Evolutionary conservation across 1,140 invertebrate genomes (phyloP).

Genomic region (Bradynema listronoti): DNA sequence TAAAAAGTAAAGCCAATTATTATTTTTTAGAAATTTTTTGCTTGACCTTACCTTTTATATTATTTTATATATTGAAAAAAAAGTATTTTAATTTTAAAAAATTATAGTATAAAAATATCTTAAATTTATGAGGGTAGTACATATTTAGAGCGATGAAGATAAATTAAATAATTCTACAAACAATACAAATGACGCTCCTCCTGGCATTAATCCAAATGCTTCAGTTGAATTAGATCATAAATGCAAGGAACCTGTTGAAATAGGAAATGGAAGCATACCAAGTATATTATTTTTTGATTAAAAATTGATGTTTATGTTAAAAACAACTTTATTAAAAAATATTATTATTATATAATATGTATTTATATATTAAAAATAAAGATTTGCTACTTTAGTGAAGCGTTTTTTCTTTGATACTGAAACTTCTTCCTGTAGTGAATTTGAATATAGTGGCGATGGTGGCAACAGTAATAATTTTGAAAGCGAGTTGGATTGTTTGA

Average conservation of each 20-base stretch:
- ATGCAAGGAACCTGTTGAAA: constrained; percentile 6
- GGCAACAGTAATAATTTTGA: constrained; percentile 32
- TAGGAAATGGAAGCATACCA: constrained; percentile 1
- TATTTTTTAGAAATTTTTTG: too few species aligned
- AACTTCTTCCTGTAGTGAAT: constrained; percentile 22
- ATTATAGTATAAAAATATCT: too few species aligned
- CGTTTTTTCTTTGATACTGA: constrained; percentile 23
- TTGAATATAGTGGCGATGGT: constrained; percentile 24
- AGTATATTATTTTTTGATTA: background rate
- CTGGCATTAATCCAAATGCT: constrained; percentile 9
- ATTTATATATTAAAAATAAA: background rate
- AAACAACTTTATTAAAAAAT: background rate
- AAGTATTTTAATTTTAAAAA: too few species aligned
- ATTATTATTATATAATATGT: background rate
- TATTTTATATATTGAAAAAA: too few species aligned
- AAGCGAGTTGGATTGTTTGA: constrained; percentile 30
- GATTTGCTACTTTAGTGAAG: constrained; percentile 12
- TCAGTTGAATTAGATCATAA: constrained; percentile 1
- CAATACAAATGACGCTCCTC: too few species aligned
- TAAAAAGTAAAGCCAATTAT: too few species aligned
- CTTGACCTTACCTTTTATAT: too few species aligned
- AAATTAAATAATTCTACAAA: too few species aligned
- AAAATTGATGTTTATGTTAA: background rate
- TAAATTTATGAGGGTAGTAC: too few species aligned
- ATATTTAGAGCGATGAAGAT: too few species aligned